Evolutionary conservation across 2,888 invertebrate species (phyloP).

Genomic region (Lepidocyrtoides sp.): DNA sequence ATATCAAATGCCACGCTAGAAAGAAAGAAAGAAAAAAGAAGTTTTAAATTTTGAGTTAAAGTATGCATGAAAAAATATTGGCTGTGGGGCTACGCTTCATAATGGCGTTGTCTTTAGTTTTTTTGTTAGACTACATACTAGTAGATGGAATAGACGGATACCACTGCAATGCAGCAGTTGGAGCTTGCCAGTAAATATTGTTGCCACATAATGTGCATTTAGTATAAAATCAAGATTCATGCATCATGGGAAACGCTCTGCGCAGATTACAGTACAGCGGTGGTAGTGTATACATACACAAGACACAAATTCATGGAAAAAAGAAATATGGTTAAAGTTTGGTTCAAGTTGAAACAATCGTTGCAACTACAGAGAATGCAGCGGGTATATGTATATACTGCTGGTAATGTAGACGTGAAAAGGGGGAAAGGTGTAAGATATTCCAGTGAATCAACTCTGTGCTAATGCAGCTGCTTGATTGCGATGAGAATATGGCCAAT

Average conservation of each 20-base stretch:
- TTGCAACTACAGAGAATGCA: too few relatives aligned
- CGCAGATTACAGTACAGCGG: too few relatives aligned
- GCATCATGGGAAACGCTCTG: neutral
- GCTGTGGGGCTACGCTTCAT: neutral
- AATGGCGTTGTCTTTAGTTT: neutral
- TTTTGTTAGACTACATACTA: too few relatives aligned
- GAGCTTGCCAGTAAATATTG: too few relatives aligned
- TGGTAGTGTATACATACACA: neutral
- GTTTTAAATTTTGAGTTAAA: constrained; percentile 62
- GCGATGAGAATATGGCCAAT: too few relatives aligned
- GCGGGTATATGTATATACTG: too few relatives aligned
- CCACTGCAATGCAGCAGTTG: constrained; percentile 52
- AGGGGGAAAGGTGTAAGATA: neutral
- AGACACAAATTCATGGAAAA: constrained; percentile 6
- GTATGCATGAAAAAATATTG: constrained; percentile 51
- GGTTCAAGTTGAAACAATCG: too few relatives aligned
- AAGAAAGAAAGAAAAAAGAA: constrained; percentile 1
- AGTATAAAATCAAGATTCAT: neutral
- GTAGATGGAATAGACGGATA: too few relatives aligned
- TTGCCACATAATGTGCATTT: too few relatives aligned
- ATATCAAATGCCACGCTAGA: constrained; percentile 20
- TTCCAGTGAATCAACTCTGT: constrained; percentile 3
- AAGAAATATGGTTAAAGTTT: neutral
- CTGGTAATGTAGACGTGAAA: neutral
- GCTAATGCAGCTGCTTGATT: too few relatives aligned